Percentiles rank a stretch among this genome's conserved stretches.
Conservation (phyloP, 2,113 vertebrate genomes). For the Parotia lawesii region DNA sequence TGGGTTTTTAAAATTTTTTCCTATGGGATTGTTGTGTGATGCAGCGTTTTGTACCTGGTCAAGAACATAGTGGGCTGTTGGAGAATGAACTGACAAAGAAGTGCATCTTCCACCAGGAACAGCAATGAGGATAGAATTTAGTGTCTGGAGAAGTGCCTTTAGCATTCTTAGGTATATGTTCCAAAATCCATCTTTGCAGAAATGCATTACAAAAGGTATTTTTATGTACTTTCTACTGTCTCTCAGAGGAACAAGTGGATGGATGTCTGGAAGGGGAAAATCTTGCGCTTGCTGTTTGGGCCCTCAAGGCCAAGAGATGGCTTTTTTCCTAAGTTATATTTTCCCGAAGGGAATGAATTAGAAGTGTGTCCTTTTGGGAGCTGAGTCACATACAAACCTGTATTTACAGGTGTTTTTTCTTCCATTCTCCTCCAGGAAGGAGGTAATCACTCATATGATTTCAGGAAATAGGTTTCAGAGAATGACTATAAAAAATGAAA, state of each 20-base stretch:
- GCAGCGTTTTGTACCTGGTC: neutral
- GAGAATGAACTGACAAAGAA: neutral
- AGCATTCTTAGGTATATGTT: neutral
- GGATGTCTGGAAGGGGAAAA: neutral
- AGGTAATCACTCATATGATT: neutral
- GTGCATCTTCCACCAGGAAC: neutral
- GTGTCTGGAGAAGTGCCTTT: neutral
- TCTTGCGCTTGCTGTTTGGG: accelerated
- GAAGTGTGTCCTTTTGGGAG: neutral
- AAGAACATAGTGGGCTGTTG: neutral
- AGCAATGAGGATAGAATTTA: neutral
- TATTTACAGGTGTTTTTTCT: neutral
- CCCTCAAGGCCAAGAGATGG: neutral
- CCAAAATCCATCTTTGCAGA: neutral
- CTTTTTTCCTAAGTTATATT: neutral
- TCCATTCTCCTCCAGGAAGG: neutral
- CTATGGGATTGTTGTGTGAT: neutral
- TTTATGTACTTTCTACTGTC: neutral
- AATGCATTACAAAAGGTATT: accelerated
- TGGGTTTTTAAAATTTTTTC: neutral
- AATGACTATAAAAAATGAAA: neutral
- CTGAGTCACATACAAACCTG: neutral
- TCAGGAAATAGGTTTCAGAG: neutral
- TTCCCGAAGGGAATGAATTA: neutral
- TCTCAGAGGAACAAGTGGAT: neutral